Percentiles rank a stretch among this genome's conserved stretches.
phyloP scores from a whole-genome alignment of 1,140 invertebrate species.

The Drosophila repleta region DNA sequence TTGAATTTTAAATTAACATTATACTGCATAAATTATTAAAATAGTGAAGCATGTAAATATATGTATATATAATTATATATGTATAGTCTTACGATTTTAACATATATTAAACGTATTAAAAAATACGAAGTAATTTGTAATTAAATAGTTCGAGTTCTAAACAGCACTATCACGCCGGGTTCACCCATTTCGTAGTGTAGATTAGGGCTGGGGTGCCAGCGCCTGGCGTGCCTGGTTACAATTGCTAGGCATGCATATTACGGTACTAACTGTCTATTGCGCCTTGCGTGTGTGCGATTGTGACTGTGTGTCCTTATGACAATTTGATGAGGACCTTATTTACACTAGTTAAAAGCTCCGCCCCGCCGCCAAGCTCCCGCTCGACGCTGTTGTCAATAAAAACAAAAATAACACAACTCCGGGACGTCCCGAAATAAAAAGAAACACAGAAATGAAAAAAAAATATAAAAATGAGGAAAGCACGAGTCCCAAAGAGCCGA shows the following conservation, averaged over 20 bases:
- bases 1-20: no score
- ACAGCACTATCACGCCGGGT: no score
- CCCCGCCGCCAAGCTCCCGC: neutral
- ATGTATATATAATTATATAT: no score
- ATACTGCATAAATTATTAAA: no score
- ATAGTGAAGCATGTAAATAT: no score
- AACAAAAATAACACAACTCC: constrained; percentile 67
- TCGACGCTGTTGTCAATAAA: constrained; percentile 65
- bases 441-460: constrained; percentile 13
- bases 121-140: no score
- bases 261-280: constrained; percentile 45
- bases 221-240: constrained; percentile 57
- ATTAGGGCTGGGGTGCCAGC: constrained; percentile 10
- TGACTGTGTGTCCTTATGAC: constrained; percentile 72
- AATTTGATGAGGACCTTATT: constrained; percentile 82
- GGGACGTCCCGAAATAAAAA: constrained; percentile 38
- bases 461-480: neutral
- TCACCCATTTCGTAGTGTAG: constrained; percentile 20
- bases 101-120: no score
- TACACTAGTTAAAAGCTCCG: constrained; percentile 79
- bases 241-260: constrained; percentile 64
- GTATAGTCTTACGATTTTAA: no score
- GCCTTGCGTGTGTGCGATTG: constrained; percentile 39
- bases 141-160: neutral
- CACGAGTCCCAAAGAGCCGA: constrained; percentile 8